These are phyloP conservation scores for Marcusenius ussheri DNA, from an alignment of 2,113 vertebrate species.

Conservation along the genomic window DNA sequence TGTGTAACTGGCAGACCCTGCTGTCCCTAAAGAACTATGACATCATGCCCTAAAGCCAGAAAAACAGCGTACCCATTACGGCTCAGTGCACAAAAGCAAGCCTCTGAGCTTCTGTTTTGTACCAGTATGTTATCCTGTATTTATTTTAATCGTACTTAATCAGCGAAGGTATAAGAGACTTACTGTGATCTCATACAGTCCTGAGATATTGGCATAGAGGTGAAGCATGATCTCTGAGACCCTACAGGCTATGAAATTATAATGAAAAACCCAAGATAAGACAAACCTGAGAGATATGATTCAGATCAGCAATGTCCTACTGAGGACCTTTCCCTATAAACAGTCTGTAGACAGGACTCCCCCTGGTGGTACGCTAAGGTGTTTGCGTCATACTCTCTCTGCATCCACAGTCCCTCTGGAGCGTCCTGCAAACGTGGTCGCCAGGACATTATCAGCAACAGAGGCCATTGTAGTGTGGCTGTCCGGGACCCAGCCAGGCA, in stretches of 20 bases:
- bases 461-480: conserved; percentile 78
- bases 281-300: neutral
- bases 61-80: neutral
- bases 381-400: conserved; percentile 4
- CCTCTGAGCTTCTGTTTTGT: neutral
- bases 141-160: neutral
- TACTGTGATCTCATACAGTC: neutral
- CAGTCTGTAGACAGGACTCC: neutral
- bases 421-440: conserved; percentile 59
- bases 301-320: neutral
- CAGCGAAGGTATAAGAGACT: neutral
- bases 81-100: neutral
- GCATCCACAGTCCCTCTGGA: conserved; percentile 70
- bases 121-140: neutral
- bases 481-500: conserved; percentile 61
- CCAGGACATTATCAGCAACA: conserved; percentile 74
- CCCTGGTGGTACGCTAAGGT: neutral
- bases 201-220: neutral
- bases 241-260: neutral
- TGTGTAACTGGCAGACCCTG: neutral
- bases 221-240: neutral
- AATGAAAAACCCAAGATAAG: neutral
- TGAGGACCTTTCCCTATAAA: neutral
- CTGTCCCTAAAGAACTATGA: neutral
- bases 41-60: neutral